Conservation (phyloP, 2,888 invertebrate species). For the Seira sanloemensis region DNA sequence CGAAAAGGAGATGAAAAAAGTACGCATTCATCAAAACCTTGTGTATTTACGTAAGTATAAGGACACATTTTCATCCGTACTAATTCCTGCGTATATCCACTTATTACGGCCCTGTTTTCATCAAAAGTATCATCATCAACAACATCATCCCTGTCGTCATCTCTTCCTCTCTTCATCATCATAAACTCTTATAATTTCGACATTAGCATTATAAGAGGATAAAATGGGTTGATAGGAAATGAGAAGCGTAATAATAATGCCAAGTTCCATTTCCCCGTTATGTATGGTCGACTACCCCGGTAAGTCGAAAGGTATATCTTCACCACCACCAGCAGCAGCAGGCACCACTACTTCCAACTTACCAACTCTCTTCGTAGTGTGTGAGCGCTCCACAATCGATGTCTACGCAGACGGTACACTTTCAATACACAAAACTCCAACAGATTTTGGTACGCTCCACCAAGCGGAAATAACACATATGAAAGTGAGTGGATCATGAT, state of each 20-base stretch:
- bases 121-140: slow-evolving; percentile 6
- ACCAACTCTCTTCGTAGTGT: too few species aligned
- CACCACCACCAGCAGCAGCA: neutral
- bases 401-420: slow-evolving; percentile 13
- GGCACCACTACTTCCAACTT: neutral
- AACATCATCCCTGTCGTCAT: slow-evolving; percentile 12
- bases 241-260: slow-evolving; percentile 4
- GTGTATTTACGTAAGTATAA: too few species aligned
- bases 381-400: neutral
- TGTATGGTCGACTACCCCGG: neutral
- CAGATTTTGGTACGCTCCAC: slow-evolving; percentile 52
- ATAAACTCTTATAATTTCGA: slow-evolving; percentile 4
- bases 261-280: neutral
- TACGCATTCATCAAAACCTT: too few species aligned
- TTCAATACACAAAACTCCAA: slow-evolving; percentile 53
- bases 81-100: neutral
- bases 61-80: too few species aligned
- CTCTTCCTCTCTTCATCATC: neutral
- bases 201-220: slow-evolving; percentile 1
- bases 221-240: slow-evolving; percentile 4
- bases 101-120: too few species aligned
- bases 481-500: slow-evolving; percentile 48
- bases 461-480: slow-evolving; percentile 58
- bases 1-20: too few species aligned
- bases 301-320: neutral